phyloP scores from a whole-genome alignment of 2,113 vertebrate genomes.

The Gadus macrocephalus region DNA sequence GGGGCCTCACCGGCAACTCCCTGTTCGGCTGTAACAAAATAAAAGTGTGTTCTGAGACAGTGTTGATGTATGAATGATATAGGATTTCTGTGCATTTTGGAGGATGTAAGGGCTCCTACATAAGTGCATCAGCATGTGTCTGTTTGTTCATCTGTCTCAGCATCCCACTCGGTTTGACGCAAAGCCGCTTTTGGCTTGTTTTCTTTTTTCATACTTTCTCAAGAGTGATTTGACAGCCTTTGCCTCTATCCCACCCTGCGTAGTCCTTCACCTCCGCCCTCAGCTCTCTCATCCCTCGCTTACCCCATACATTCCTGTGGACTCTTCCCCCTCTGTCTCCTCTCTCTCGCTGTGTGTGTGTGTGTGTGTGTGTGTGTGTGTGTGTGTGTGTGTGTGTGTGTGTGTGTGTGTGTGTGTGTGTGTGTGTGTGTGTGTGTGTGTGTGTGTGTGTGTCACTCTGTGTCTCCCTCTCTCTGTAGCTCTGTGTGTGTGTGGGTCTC shows the following conservation, averaged over 20 bases:
- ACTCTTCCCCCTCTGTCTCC: conserved; percentile 28
- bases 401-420: neutral
- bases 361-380: neutral
- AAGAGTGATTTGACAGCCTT: conserved; percentile 56
- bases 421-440: neutral
- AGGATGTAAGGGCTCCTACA: conserved; percentile 22
- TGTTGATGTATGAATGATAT: neutral
- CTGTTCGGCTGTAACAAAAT: too few species aligned
- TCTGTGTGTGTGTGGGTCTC: neutral
- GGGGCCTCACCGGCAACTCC: too few species aligned
- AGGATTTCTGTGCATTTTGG: neutral
- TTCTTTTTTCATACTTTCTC: conserved; percentile 62
- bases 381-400: neutral
- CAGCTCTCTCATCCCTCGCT: conserved; percentile 48
- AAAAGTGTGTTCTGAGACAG: too few species aligned
- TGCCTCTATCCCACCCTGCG: conserved; percentile 37
- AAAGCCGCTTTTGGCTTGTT: conserved; percentile 57
- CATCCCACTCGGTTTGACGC: conserved; percentile 43
- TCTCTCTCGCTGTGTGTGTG: conserved; percentile 12
- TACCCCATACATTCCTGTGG: conserved; percentile 44
- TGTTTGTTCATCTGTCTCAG: conserved; percentile 37
- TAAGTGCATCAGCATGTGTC: conserved; percentile 23
- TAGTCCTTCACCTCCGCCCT: conserved; percentile 51
- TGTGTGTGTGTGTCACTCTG: neutral
- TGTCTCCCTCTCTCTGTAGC: neutral